Evolutionary conservation across 1,140 invertebrate species (phyloP).

Genomic region (Glossosoma conforme): DNA sequence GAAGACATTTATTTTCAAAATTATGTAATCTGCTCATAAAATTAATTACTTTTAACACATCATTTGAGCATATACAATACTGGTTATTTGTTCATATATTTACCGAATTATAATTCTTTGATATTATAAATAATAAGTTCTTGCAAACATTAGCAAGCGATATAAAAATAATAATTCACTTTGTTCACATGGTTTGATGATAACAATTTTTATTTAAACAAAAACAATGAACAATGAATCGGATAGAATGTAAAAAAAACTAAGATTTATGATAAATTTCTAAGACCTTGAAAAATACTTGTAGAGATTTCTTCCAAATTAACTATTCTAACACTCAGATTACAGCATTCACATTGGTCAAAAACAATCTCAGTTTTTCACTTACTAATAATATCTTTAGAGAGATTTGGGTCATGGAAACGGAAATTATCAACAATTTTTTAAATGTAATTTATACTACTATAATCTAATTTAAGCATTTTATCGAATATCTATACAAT

Average conservation of each 20-base stretch:
- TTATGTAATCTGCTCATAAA: slow-evolving; percentile 13
- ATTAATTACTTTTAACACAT: slow-evolving; percentile 25
- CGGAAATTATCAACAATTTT: slow-evolving; percentile 12
- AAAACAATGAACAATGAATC: slow-evolving; percentile 14
- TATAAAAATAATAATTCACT: too few species aligned
- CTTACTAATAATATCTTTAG: slow-evolving; percentile 30
- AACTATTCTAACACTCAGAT: slow-evolving; percentile 28
- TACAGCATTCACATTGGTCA: slow-evolving; percentile 32
- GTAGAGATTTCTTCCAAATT: slow-evolving; percentile 2
- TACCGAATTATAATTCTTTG: slow-evolving; percentile 14
- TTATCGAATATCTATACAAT: slow-evolving; percentile 27
- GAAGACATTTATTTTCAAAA: slow-evolving; percentile 30
- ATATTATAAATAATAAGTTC: too few species aligned
- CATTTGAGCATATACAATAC: slow-evolving; percentile 26
- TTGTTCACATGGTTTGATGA: too few species aligned
- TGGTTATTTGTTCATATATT: slow-evolving; percentile 16
- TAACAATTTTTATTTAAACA: slow-evolving; percentile 9
- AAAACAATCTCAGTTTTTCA: slow-evolving; percentile 30
- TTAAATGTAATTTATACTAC: slow-evolving; percentile 17
- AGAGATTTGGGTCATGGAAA: slow-evolving; percentile 32
- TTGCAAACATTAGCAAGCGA: too few species aligned
- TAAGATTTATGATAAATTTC: slow-evolving; percentile 30
- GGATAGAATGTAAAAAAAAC: slow-evolving; percentile 31
- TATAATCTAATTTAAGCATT: slow-evolving; percentile 27
- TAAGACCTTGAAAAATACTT: slow-evolving; percentile 28